Base-by-base conservation (phyloP, 64 coral and sea anemone genomes). In the Pachyseris speciosa region DNA sequence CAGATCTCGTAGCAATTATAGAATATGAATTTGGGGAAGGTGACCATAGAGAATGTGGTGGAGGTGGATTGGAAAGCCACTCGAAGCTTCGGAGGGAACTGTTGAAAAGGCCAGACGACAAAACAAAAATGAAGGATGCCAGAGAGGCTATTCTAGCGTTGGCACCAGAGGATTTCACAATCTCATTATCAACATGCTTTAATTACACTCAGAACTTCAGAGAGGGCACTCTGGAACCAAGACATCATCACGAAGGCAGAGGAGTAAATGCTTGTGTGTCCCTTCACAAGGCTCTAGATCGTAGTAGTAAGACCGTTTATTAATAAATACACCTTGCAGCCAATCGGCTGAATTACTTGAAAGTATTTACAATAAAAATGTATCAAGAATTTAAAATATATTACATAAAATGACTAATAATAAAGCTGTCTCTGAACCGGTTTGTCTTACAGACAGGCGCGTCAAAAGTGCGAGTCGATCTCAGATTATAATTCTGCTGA, bases 191-290 rank as follows among this genome's bases (percentile, higher is more conserved):
- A 11, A 69, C 64, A 7, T 91, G 88, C 10, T 91, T 83, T 72
- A 83, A 91, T 19, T 91, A 91, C 16, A 91, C 88, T 0, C 76
- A 91, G 30, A 91, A 91, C 43, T 91, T 69, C 43, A 32, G 25
- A 20, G 67, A 89, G 15, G 52, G 59, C 41, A 79, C 74, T 6
- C 16, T 53, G 1, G 37, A 90, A 66, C 75, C 88, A 22, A 33
- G 19, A 67, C 63, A 64, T 55, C 88, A 83, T 55, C 88, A 83
- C 41, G 76, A 81, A 69, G 88, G 64, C 6, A 12, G 33, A 34
- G 76, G 64, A n/a, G 80, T 83, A 33, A 69, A 81, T 90, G 88
- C 88, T 31, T 81, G 75, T 43, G 33, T 90, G 8, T 90, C 88
- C 49, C 65, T 90, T 19, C 63, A 83, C 26, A 86, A 86, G 48